These are phyloP conservation scores for Sprattus sprattus DNA, from an alignment of 2,113 vertebrate genomes.

Conservation along the genomic window DNA sequence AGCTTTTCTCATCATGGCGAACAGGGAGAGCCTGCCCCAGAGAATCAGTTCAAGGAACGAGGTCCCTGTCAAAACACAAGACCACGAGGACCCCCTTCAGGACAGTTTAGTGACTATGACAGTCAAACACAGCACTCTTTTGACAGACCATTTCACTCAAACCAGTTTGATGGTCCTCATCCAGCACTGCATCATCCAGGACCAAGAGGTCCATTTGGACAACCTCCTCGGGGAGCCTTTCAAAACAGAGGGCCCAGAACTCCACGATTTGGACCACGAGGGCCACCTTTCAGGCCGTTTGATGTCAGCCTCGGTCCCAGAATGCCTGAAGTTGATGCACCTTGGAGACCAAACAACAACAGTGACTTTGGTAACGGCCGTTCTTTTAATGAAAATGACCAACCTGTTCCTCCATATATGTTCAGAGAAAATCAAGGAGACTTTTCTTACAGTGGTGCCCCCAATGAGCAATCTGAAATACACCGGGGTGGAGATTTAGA, in stretches of 20 bases:
- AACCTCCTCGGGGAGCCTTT: conserved; percentile 12
- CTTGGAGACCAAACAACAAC: not conserved
- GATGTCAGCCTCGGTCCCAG: conserved; percentile 57
- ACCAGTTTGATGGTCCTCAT: conserved; percentile 65
- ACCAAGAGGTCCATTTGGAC: conserved; percentile 62
- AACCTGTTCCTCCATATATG: conserved; percentile 10
- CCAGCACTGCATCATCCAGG: conserved; percentile 69
- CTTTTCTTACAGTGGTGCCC: not conserved
- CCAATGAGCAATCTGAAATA: conserved; percentile 58
- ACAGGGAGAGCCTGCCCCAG: conserved; percentile 5
- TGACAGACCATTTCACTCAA: conserved; percentile 65
- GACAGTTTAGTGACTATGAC: conserved; percentile 64
- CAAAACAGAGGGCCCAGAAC: conserved; percentile 64
- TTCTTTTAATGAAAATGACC: not conserved
- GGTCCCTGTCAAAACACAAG: conserved; percentile 59
- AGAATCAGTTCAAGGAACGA: not conserved
- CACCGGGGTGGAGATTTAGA: conserved; percentile 39
- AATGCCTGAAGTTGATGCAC: conserved; percentile 25
- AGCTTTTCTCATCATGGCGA: conserved; percentile 12
- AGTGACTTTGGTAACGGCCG: not conserved
- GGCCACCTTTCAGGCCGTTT: conserved; percentile 61
- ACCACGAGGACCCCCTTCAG: conserved; percentile 57
- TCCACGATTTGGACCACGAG: conserved; percentile 66
- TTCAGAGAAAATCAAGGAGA: not conserved
- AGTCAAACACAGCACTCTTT: conserved; percentile 32